Conservation (phyloP, 1,140 invertebrate genomes). For the Nylanderia fulva region DNA sequence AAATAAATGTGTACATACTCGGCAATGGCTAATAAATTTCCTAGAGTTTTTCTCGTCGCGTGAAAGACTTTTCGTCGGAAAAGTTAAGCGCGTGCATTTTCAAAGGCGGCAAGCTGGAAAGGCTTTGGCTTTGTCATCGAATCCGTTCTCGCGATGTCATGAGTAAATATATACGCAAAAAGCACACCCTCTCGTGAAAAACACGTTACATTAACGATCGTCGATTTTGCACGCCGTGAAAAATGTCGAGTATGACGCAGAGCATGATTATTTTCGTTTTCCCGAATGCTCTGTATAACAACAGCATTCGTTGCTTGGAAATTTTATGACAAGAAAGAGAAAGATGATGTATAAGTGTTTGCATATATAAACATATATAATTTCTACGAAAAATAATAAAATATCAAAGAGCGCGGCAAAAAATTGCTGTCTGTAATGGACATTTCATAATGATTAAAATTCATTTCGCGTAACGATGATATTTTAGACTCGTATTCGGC, state of each 20-base stretch:
- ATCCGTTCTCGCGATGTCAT: constrained; percentile 17
- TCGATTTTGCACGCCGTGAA: not conserved
- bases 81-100: constrained; percentile 60
- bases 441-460: constrained; percentile 12
- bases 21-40: constrained; percentile 34
- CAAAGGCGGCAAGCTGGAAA: constrained; percentile 51
- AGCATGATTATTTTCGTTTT: constrained; percentile 33
- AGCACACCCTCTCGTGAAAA: not conserved
- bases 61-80: constrained; percentile 21
- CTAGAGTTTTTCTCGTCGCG: constrained; percentile 3
- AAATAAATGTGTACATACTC: not conserved
- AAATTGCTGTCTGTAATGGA: not conserved
- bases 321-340: not conserved
- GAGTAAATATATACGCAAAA: not conserved
- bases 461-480: not conserved
- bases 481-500: constrained; percentile 1
- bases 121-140: constrained; percentile 58
- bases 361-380: not conserved
- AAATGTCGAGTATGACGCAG: not conserved
- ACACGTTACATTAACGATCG: constrained; percentile 23
- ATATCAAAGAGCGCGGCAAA: not conserved
- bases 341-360: not conserved
- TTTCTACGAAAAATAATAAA: not conserved
- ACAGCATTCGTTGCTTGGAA: not conserved
- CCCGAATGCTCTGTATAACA: not conserved